Base-by-base conservation (phyloP, 2,797 vertebrate genomes). In the Crocidura indochinensis region DNA sequence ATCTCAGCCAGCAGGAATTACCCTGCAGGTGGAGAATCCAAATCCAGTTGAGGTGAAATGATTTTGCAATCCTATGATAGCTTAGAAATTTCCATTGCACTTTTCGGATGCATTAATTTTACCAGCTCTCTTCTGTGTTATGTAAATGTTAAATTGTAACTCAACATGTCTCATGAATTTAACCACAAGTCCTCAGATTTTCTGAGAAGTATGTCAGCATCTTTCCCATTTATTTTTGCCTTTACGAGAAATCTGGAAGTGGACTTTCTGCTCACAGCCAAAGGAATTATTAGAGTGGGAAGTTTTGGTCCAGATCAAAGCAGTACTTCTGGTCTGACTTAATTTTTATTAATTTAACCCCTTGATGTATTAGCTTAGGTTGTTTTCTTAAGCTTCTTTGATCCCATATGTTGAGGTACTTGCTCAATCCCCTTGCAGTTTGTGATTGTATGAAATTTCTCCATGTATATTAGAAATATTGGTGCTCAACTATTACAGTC, bases 231-330 rank as follows among this genome's bases (percentile, higher is more conserved):
- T 87, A 72, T 49, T 92, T 80, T 77, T 92, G 75, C 64, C 82
- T 88, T 94, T 81, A 81, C 53, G 72, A 91, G 65, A 92, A 95
- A 93, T 90, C 80, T 94, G 73, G 90, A 92, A 90, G 91, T 84
- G 88, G 69, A 77, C 92, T 93, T 93, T 90, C 77, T 77, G 77
- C 69, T 75, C 44, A 47, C 17, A 87, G 69, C 71, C 77, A 87
- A 79, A 53, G 75, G 94, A 38, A 38, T 38, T 38, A 91, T 95
- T 87, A 88, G 44, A 93, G 65, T 72, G 77, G 84, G 84, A 93
- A 91, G 62, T 91, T 93, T 95, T 92, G 80, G 88, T 90, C 60
- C 73, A 91, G 81, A 89, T 95, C 78, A 92, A 92, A 91, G 71
- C 74, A 60, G 56, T 78, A 49, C 46, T 77, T 56, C 84, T 92